These are phyloP conservation scores for Pterobdella sp. DNA, from an alignment of 2,888 invertebrate genomes.

Conservation along the genomic window DNA sequence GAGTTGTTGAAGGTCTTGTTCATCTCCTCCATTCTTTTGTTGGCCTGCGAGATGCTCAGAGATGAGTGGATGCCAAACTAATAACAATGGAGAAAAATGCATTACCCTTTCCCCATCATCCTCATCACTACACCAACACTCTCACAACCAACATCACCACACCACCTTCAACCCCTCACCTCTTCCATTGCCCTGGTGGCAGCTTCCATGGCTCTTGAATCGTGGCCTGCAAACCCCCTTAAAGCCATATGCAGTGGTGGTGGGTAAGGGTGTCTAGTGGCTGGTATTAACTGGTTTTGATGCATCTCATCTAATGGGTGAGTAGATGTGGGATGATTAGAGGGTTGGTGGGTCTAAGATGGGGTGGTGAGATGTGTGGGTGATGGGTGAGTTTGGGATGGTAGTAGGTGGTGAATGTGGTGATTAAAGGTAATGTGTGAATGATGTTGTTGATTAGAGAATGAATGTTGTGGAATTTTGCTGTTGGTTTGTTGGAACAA, in stretches of 20 bases:
- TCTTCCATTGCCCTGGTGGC: constrained; percentile 50
- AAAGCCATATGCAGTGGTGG: constrained; percentile 28
- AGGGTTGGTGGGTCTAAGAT: too few species aligned
- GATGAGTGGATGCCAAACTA: not conserved
- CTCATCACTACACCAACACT: not conserved
- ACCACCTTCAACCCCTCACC: constrained; percentile 38
- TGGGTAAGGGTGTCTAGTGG: constrained; percentile 17
- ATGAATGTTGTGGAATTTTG: not conserved
- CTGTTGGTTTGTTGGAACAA: too few species aligned
- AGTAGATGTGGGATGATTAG: too few species aligned
- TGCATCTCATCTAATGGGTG: constrained; percentile 13
- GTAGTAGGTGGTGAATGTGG: not conserved
- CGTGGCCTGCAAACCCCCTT: constrained; percentile 44
- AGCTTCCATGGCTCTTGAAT: constrained; percentile 50
- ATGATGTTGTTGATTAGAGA: not conserved
- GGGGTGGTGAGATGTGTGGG: too few species aligned
- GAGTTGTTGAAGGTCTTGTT: not conserved
- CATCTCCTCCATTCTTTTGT: constrained; percentile 30
- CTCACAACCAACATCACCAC: not conserved
- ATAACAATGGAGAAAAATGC: not conserved
- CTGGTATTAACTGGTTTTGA: constrained; percentile 17
- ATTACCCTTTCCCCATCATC: not conserved
- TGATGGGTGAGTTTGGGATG: too few species aligned
- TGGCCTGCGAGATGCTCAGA: constrained; percentile 17
- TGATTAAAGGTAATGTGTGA: not conserved